Base-by-base conservation (phyloP, 2,797 vertebrate species). In the Gallinago stenura region DNA sequence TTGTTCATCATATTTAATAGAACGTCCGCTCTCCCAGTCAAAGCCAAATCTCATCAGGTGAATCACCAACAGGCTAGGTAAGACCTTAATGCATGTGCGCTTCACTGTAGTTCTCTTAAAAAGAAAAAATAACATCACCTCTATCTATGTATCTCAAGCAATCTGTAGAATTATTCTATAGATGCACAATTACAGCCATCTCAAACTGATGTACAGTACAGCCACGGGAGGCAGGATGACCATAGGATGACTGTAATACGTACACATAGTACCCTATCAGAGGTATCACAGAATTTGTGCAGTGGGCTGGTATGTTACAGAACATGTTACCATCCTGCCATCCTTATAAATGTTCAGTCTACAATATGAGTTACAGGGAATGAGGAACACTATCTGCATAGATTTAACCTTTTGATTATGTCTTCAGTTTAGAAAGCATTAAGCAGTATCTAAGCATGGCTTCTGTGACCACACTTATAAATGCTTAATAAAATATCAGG, bases 21-120 rank as follows among this genome's bases (percentile, higher is more conserved):
- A 99, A 41, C 99, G 99, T 7, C 99, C 99, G 1, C 99, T 99
- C 92, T 99, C 99, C 99, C 99, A 99, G 91, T 99, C 99, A 73
- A 99, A 99, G 95, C 99, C 99, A 65, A 99, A 99, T 86, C 99
- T 99, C 99, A 99, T 99, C 64, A 99, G 98, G 94, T 99, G 99
- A 93, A 99, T 99, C 73, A 99, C 99, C 95, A 99, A 97, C 72
- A 99, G 98, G 39, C 98, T 99, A 56, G 99, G 99, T 26, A 99
- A 97, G 53, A 99, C 99, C 95, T 99, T 99, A 94, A 99, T 99
- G 66, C 99, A 99, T 0, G 99, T 99, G 68, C 99, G 98, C 95
- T 99, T 99, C 96, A 99, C 99, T 50, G 99, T 99, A 91, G 99
- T 99, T 97, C 99, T 99, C 99, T 99, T 97, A 62, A 97, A 97